A percentile compares a stretch with the other conserved stretches of the same genome.
Evolutionary conservation across 53 echinoderm and acorn worm species (phyloP).

Genomic region (Glandiceps talaboti): DNA sequence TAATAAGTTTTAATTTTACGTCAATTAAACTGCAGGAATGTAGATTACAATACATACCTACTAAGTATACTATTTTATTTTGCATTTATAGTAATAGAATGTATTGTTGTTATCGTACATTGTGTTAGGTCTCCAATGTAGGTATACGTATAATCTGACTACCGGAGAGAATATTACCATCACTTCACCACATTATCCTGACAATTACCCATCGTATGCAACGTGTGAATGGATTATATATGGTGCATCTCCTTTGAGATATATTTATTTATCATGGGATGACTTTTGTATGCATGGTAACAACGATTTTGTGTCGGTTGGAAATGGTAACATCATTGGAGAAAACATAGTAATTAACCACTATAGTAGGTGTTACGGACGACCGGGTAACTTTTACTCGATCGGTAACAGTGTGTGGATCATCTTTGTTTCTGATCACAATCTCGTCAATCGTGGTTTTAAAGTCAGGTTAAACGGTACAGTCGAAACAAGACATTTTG

Average conservation of each 20-base stretch:
- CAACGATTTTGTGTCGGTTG: neutral
- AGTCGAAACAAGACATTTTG: too few species aligned
- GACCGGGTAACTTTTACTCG: neutral
- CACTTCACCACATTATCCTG: neutral
- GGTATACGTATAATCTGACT: neutral
- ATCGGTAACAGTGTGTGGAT: neutral
- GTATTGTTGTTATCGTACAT: too few species aligned
- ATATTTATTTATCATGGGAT: neutral
- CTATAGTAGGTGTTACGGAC: neutral
- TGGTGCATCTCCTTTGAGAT: neutral
- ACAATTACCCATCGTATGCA: neutral
- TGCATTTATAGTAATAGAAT: too few species aligned
- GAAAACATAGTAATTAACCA: neutral
- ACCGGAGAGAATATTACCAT: neutral
- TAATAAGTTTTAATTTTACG: too few species aligned
- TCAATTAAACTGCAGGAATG: too few species aligned
- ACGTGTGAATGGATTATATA: neutral
- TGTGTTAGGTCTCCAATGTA: neutral
- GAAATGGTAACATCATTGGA: neutral
- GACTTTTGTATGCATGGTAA: neutral
- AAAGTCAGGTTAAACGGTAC: neutral
- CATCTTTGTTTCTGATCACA: neutral
- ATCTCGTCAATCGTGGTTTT: neutral
- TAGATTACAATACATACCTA: too few species aligned
- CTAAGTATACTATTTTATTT: too few species aligned